Evolutionary conservation across 2,888 invertebrate genomes (phyloP), one percentile per base, ranked within the genome.

Genomic region (Sarcophaga carnaria): DNA sequence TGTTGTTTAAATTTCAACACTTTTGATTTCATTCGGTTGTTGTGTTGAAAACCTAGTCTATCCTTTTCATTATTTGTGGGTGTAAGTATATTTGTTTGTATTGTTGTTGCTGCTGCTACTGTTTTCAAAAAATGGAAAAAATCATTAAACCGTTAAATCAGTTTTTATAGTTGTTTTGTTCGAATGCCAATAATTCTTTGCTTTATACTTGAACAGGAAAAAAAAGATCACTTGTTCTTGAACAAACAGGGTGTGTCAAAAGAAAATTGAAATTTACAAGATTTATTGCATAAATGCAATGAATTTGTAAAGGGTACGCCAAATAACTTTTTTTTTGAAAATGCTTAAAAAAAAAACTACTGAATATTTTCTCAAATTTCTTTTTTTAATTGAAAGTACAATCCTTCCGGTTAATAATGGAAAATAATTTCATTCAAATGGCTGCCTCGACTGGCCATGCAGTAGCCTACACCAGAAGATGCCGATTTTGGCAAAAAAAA

Each of bases 81-180:
- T 12, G 54, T 60, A 2, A 45, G 25, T 63, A 60, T 71, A 20
- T 27, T 59, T 72, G 64, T 77, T 25, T 12, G 45, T 74, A 67
- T 74, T 64, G 69, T 70, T 82, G 64, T 80, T 14, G 54, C 17
- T 14, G 54, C 17, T 54, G 54, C 5, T 54, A 54, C 14, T 54
- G 54, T 54, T 14, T 1, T 4, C 1, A 49, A 76, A 82, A 80
- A 80, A 37, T 37, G 78, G 78, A 76, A 66, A 80, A 86, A 87
- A 78, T 83, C 80, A 81, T 83, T 83, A 83, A 83, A 83, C 77
- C 83, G 80, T 87, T 83, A 83, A 87, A 87, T 87, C 80, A 87
- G 80, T 80, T 87, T 81, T 78, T 83, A 80, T 77, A 81, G 80
- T 80, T 79, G 22, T 63, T 63, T 69, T 47, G 20, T 20, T 22